phyloP scores from a whole-genome alignment of 2,113 vertebrate species.

The Otocyon megalotis region DNA sequence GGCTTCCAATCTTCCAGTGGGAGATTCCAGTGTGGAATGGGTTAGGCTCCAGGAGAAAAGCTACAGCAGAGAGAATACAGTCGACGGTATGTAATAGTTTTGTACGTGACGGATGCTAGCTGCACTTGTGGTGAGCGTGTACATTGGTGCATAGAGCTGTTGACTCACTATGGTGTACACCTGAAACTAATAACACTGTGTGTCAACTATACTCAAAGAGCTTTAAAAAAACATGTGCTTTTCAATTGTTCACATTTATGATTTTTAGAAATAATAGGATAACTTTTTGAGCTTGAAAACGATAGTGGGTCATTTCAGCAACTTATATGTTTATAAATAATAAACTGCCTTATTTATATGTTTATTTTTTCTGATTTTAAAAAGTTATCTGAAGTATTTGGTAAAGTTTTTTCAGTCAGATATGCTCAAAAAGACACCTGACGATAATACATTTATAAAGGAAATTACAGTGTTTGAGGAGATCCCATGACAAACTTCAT shows the following conservation, averaged over 20 bases:
- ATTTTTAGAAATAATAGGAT: constrained; percentile 11
- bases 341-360: neutral
- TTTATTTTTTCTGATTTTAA: neutral
- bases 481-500: neutral
- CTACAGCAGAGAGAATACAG: neutral
- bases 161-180: neutral
- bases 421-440: neutral
- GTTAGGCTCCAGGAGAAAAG: neutral
- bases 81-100: neutral
- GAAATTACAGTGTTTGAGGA: neutral
- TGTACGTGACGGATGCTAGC: neutral
- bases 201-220: neutral
- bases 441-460: constrained; percentile 20
- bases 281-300: neutral
- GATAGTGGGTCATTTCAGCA: neutral
- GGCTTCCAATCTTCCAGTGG: too few relatives aligned
- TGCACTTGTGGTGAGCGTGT: neutral
- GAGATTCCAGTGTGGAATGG: neutral
- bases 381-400: constrained; percentile 11
- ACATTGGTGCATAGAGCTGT: neutral
- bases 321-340: neutral
- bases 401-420: neutral
- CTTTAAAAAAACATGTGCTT: neutral
- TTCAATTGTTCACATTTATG: neutral
- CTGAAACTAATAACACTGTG: neutral